Base-by-base conservation (phyloP, 2,888 invertebrate genomes). In the Bruchidius siliquastri region DNA sequence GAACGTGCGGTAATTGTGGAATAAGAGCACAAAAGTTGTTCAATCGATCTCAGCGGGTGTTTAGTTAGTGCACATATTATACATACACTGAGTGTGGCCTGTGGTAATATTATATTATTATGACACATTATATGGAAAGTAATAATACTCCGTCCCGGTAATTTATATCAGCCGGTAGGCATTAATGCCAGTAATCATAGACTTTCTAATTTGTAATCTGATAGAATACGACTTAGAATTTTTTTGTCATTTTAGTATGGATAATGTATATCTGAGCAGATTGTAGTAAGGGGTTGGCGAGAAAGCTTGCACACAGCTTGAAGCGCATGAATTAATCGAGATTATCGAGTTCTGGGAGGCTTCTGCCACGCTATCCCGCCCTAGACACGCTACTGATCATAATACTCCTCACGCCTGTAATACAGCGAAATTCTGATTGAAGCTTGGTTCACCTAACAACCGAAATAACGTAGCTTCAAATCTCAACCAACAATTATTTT, bases 151-250 rank as follows among this genome's bases (percentile, higher is more conserved):
- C n/a, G 72, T 32, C 67, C 26, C 18, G 22, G 67, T 67, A 32
- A 67, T 70, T 32, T 18, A 21, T 49, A 72, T 30, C 22, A 30
- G 67, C 26, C n/a, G 22, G 70, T 70, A 67, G 72, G 70, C 70
- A 70, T 72, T 70, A 74, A 66, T 67, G 66, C 21, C 20, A 4
- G 69, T 74, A 74, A 74, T 74, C 69, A 74, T 72, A 74, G 68
- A 68, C 74, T 74, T 74, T 72, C 74, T 67, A 74, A 74, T 72
- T 26, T 67, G 69, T 71, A 70, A 74, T 74, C 70, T 21, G 22
- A 72, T 71, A 72, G 13, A 70, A 69, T 49, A 26, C 21, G 18
- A 21, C 32, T 68, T 26, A 66, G 72, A 22, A 10, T 71, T 20
- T 22, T 71, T 71, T 71, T 18, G 71, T 26, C 21, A 30, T 26